Percentiles rank a stretch among this genome's conserved stretches.
phyloP scores from a whole-genome alignment of 2,113 vertebrate species.

The Rhipidura dahli region DNA sequence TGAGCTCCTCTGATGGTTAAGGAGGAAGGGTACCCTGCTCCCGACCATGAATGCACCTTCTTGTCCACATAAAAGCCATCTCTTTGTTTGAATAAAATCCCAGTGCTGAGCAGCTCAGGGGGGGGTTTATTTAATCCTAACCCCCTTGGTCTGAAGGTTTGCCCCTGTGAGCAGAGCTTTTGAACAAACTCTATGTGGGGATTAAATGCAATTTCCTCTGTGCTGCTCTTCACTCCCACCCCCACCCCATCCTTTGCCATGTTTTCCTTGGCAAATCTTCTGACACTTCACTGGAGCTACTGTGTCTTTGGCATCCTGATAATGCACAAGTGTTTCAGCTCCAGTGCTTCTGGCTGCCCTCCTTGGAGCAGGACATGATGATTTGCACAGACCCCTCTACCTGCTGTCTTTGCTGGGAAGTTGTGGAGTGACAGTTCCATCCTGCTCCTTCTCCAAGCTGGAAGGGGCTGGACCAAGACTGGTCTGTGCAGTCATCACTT shows the following conservation, averaged over 20 bases:
- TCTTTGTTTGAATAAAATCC: slow-evolving; percentile 10
- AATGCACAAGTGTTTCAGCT: slow-evolving; percentile 13
- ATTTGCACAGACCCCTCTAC: neutral
- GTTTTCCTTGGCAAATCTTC: slow-evolving; percentile 67
- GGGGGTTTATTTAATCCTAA: slow-evolving; percentile 29
- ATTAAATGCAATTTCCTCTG: slow-evolving; percentile 41
- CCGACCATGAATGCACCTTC: slow-evolving; percentile 40
- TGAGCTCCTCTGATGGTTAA: neutral
- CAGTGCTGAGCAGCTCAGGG: slow-evolving; percentile 8
- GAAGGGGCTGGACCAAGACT: neutral
- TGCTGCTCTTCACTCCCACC: neutral
- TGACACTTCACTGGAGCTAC: slow-evolving; percentile 9
- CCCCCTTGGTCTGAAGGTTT: neutral
- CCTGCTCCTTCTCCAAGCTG: neutral
- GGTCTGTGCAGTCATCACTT: neutral
- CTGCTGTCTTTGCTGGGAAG: neutral
- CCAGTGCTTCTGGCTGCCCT: neutral
- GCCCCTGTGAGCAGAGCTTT: neutral
- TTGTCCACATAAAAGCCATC: neutral
- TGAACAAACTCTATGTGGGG: neutral
- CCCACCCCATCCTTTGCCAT: neutral
- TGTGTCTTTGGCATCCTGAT: slow-evolving; percentile 14
- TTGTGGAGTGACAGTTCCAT: rapidly evolving
- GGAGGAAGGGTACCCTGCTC: neutral
- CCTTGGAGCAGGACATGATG: neutral